Conservation (phyloP, 2,113 vertebrate species). For the Coreoperca whiteheadi region DNA sequence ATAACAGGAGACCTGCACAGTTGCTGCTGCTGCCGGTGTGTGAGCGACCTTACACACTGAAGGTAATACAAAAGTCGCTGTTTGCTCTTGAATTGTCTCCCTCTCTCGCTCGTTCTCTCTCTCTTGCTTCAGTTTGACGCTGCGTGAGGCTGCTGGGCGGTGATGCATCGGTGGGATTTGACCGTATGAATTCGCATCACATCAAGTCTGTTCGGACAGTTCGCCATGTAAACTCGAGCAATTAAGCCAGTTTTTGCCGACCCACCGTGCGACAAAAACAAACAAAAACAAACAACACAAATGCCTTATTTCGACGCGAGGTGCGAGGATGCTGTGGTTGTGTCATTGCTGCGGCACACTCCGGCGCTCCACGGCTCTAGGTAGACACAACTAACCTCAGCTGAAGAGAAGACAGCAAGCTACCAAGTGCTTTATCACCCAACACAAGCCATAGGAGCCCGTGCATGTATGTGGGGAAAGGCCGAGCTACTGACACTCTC, state of each 20-base stretch:
- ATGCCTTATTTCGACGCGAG: slow-evolving; percentile 61
- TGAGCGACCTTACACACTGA: slow-evolving; percentile 46
- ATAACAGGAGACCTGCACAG: slow-evolving; percentile 38
- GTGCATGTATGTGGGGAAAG: slow-evolving; percentile 59
- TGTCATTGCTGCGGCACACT: slow-evolving; percentile 76
- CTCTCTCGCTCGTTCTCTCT: slow-evolving; percentile 17
- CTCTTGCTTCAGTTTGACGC: slow-evolving; percentile 60
- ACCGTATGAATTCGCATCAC: slow-evolving; percentile 62
- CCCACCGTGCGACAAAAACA: slow-evolving; percentile 36
- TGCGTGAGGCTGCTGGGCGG: slow-evolving; percentile 69
- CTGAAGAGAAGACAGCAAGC: slow-evolving; percentile 70
- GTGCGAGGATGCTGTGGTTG: slow-evolving; percentile 70
- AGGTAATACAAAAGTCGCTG: slow-evolving; percentile 55
- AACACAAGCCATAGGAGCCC: slow-evolving; percentile 57
- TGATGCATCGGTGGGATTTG: slow-evolving; percentile 67
- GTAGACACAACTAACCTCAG: slow-evolving; percentile 65
- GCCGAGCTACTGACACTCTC: slow-evolving; percentile 40
- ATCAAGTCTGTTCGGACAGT: slow-evolving; percentile 34
- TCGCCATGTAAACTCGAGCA: slow-evolving; percentile 50
- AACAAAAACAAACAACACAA: neutral
- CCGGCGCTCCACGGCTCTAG: slow-evolving; percentile 66
- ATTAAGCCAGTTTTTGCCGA: slow-evolving; percentile 1
- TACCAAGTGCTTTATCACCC: slow-evolving; percentile 58
- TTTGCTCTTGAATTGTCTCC: slow-evolving; percentile 37
- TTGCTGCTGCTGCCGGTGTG: slow-evolving; percentile 59